Evolutionary conservation across 1,140 invertebrate species (phyloP), one percentile per base, ranked within the genome.

Genomic region (Platorchestia sp.): DNA sequence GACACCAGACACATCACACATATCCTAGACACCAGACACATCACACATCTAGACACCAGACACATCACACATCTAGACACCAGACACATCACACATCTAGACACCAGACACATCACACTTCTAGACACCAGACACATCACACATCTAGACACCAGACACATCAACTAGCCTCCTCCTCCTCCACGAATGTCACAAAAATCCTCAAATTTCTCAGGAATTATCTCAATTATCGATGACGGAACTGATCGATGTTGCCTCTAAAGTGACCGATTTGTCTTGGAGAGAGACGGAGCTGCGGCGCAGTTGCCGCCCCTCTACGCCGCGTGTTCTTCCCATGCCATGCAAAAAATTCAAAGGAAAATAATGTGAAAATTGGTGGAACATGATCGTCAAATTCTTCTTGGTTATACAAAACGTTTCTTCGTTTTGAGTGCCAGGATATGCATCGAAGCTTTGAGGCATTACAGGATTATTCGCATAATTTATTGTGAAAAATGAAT

Each of bases 161-260:
- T 75, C 59, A 75, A 27, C 27, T 36, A 27, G 43, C 44, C 7
- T n/a, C 1, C 45, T 47, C 44, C 36, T 91, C 47, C 91, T 93
- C 45, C 91, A 44, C 91, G 91, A 93, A 93, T 93, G 45, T 45
- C 91, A 36, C 91, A 14, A 93, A 93, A 93, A 93, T 93, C 91
- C 91, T 45, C 44, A 47, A 47, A 45, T 47, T 44, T 93, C 91
- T 45, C 91, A 93, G 45, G 91, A 93, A 93, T 44, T 93, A 47
- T 93, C 91, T 93, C 91, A 93, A 93, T 93, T 93, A 93, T 93
- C 91, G 91, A 93, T 93, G 91, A 93, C 6, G 91, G 91, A 93
- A 93, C 45, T 93, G 91, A 93, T 93, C 44, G 91, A 93, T 93
- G 91, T 44, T 42, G 40, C 45, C 91, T 42, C 91, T 93, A 44